Conservation (phyloP, 1,140 invertebrate species). For the Scaptomyza hsui region DNA sequence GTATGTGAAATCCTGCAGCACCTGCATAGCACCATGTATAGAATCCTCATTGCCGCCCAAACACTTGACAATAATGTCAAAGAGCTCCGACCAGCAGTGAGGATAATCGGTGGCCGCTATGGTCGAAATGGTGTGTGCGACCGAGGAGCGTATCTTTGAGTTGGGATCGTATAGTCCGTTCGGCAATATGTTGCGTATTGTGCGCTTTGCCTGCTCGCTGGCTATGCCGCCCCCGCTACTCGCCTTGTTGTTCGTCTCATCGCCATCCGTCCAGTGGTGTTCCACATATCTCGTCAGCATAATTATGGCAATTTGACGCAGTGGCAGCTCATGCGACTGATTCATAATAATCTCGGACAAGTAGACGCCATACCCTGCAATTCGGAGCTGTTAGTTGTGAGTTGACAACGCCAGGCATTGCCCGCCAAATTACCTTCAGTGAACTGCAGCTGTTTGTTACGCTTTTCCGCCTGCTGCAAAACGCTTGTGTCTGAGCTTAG, state of each 20-base stretch:
- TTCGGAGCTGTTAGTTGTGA: background rate
- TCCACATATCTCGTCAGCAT: slow-evolving; percentile 91
- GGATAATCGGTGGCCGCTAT: slow-evolving; percentile 93
- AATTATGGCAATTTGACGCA: slow-evolving; percentile 90
- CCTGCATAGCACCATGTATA: slow-evolving; percentile 92
- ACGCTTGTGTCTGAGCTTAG: slow-evolving; percentile 71
- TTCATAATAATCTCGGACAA: slow-evolving; percentile 90
- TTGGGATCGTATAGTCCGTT: slow-evolving; percentile 89
- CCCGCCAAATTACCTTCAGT: slow-evolving; percentile 80
- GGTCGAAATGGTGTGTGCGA: slow-evolving; percentile 90
- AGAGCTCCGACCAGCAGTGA: slow-evolving; percentile 90
- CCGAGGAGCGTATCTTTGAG: slow-evolving; percentile 89
- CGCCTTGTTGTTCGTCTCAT: slow-evolving; percentile 72
- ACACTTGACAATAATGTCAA: slow-evolving; percentile 89
- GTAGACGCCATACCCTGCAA: slow-evolving; percentile 89
- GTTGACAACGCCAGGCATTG: slow-evolving; percentile 10
- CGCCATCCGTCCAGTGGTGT: slow-evolving; percentile 87
- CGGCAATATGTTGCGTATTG: slow-evolving; percentile 88
- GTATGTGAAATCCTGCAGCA: slow-evolving; percentile 89
- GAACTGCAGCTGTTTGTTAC: slow-evolving; percentile 79
- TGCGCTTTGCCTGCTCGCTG: slow-evolving; percentile 86
- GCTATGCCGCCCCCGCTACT: slow-evolving; percentile 81
- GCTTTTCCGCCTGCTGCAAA: slow-evolving; percentile 68
- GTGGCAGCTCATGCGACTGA: slow-evolving; percentile 86
- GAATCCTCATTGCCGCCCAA: slow-evolving; percentile 86